Base-by-base conservation (phyloP, 2,113 vertebrate genomes). In the Alosa alosa region DNA sequence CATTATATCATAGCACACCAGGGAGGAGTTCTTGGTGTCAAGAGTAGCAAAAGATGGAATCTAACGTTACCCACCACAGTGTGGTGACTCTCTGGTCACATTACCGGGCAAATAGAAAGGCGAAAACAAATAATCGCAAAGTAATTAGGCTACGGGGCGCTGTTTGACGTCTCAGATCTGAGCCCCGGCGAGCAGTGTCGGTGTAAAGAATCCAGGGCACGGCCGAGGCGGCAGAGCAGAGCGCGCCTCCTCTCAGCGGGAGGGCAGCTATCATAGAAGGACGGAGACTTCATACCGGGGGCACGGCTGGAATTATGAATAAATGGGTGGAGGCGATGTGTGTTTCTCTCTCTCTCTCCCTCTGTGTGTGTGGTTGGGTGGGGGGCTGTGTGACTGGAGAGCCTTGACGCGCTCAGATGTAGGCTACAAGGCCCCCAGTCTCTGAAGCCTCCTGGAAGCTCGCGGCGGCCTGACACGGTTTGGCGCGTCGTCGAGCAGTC, bases 281-380 rank as follows among this genome's bases (percentile, higher is more conserved):
- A 17, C 25, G 31, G 36, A 78, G 72, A 78, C 72, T 39, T 78
- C 72, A 25, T 72, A 11, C n/a, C 57, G 25, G 64, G 1, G 36
- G 75, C 50, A 39, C 50, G 46, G 50, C 60, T 87, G 86, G 81
- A 86, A 86, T 86, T 88, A 82, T 85, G 85, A 88, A 82, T 85
- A 84, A 88, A 88, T 86, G 85, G 82, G 86, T 45, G 31, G 22
- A 85, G 64, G 47, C 39, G 18, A 39, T 31, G 31, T 64, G 57
- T n/a, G 57, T 64, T 6, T 22, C 20, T 64, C 20, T 25, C 8
- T 57, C 31, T 31, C 31, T 31, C 31, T 31, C 8, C 13, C 8
- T 57, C 8, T 20, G 55, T 57, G 57, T 22, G 10, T 39, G 25
- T 11, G 68, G 9, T 31, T 11, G 11, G 10, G 31, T 75, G 72